Evolutionary conservation across 2,113 vertebrate genomes (phyloP), one percentile per base, ranked within the genome.

Genomic region (Epinephelus moara): DNA sequence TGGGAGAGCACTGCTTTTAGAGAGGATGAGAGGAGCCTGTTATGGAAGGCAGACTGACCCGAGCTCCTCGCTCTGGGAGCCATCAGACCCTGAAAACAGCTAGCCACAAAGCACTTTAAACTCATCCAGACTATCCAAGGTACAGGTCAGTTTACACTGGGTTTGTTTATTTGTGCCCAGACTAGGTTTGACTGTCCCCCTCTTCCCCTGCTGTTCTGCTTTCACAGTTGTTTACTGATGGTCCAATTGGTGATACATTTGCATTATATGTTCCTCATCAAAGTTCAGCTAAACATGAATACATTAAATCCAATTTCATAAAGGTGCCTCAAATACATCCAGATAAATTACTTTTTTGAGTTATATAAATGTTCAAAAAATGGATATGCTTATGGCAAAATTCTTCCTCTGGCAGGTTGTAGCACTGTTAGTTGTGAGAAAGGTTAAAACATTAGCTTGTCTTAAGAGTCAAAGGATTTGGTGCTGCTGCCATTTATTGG

Each of bases 1-100:
- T 84, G 70, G 83, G 74, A 75, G 78, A 74, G 81, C 81, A 23
- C 67, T 80, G 85, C 83, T 86, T 89, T 91, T 80, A 85, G 85
- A 75, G 68, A 68, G 79, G 82, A 80, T 87, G 79, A 89, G 75
- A 82, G 67, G 52, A 85, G 75, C 50, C 71, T 82, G 75, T 77
- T 82, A 52, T 85, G 78, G 85, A 72, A 76, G 79, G 76, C 52
- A 67, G 79, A 82, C 78, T 83, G 88, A 82, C 88, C 75, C 72
- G 1, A 18, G 79, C 62, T 57, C 72, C 63, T 74, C 40, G 21
- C 77, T 83, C 63, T 71, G 82, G 88, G 80, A 87, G 55, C 70
- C 79, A 77, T 50, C 71, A 73, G 45, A 75, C 57, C 63, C 75
- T 70, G 75, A 77, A 81, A 75, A 79, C 59, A 70, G 42, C 30